These are phyloP conservation scores for Linepithema humile DNA, from an alignment of 1,140 invertebrate genomes.

Conservation along the genomic window DNA sequence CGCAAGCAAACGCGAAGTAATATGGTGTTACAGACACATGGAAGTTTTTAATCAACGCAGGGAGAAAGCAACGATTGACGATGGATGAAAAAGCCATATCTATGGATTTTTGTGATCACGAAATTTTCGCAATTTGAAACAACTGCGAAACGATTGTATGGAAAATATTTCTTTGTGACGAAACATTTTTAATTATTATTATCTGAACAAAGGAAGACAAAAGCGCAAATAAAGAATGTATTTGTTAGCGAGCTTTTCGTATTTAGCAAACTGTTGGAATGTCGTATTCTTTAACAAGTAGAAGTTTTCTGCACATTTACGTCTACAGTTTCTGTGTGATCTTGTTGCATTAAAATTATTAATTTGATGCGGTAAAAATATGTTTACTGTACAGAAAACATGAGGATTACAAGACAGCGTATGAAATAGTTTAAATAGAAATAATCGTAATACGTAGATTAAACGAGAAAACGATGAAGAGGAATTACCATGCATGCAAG, in stretches of 20 bases:
- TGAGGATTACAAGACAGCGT: background rate
- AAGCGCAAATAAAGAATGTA: too few species aligned
- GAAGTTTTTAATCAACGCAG: constrained; percentile 44
- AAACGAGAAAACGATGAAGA: background rate
- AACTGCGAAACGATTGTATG: background rate
- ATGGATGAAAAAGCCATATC: constrained; percentile 2
- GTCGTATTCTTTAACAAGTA: too few species aligned
- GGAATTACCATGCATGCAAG: background rate
- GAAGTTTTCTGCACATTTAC: too few species aligned
- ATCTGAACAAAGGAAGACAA: background rate
- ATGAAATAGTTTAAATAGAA: background rate
- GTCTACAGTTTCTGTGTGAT: too few species aligned
- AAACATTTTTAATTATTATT: constrained; percentile 24
- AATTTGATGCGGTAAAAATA: too few species aligned
- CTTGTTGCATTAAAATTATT: too few species aligned
- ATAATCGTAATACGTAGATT: background rate
- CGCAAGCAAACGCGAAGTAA: background rate
- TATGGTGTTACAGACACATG: background rate
- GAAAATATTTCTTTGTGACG: background rate
- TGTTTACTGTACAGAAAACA: background rate
- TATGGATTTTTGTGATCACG: constrained; percentile 11
- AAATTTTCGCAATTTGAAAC: background rate
- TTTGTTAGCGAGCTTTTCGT: too few species aligned
- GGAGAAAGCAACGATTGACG: background rate
- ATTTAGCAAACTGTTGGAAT: too few species aligned